Conservation (phyloP, 37 sponge, comb jelly and placozoan genomes). For the Corticium candelabrum region DNA sequence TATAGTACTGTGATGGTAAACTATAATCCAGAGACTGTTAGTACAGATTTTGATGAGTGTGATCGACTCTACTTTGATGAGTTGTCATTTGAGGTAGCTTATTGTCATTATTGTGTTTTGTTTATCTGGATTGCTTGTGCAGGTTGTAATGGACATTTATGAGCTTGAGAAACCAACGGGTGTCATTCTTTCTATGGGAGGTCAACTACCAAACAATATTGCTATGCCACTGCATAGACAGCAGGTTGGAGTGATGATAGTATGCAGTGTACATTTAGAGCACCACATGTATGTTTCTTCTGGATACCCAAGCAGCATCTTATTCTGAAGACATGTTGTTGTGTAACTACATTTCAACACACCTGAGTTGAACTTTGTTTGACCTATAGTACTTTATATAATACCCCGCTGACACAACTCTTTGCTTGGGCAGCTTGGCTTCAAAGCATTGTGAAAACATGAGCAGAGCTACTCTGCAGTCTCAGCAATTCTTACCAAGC, state of each 20-base stretch:
- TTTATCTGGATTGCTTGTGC: not conserved
- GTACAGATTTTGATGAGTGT: constrained; percentile 96
- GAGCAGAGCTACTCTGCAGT: too few relatives aligned
- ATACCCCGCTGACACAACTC: too few relatives aligned
- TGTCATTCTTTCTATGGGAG: constrained; percentile 88
- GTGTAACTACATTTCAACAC: too few relatives aligned
- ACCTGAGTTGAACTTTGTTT: too few relatives aligned
- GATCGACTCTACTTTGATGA: constrained; percentile 98
- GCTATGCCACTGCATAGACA: constrained; percentile 77
- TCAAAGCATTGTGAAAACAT: too few relatives aligned
- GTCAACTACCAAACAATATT: constrained; percentile 98
- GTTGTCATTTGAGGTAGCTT: constrained; percentile 75
- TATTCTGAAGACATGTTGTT: too few relatives aligned
- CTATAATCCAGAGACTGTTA: constrained; percentile 94
- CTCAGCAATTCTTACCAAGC: too few relatives aligned
- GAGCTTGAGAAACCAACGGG: constrained; percentile 87
- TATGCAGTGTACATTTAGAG: not conserved
- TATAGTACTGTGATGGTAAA: constrained; percentile 70
- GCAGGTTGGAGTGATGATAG: too few relatives aligned
- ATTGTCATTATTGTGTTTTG: not conserved
- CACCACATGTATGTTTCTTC: too few relatives aligned
- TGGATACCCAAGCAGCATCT: too few relatives aligned
- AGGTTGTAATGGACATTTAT: constrained; percentile 89
- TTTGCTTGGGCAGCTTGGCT: too few relatives aligned
- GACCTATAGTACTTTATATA: too few relatives aligned